These are phyloP conservation scores for Metalampra italica DNA, from an alignment of 2,888 invertebrate species.

Conservation along the genomic window DNA sequence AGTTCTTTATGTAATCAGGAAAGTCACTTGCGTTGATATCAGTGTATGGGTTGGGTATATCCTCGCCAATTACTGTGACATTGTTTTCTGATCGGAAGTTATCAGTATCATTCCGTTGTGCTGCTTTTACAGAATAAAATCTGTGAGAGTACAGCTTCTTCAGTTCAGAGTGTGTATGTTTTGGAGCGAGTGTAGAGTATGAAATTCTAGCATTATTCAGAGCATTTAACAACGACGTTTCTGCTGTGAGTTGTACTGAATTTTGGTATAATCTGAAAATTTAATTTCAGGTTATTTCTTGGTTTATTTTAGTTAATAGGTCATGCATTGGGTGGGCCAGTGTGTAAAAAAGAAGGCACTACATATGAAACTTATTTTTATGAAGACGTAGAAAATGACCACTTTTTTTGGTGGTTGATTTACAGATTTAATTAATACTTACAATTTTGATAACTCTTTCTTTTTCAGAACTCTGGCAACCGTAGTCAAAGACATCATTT, in stretches of 20 bases:
- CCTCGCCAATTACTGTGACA: constrained; percentile 84
- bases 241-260: constrained; percentile 22
- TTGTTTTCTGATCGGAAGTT: constrained; percentile 82
- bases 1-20: constrained; percentile 84
- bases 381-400: too few species aligned
- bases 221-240: constrained; percentile 21
- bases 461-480: constrained; percentile 32
- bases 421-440: constrained; percentile 26
- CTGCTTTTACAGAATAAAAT: constrained; percentile 48
- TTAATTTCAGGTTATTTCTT: background rate
- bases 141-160: constrained; percentile 16
- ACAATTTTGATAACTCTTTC: constrained; percentile 45
- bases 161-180: constrained; percentile 18
- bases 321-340: too few species aligned
- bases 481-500: constrained; percentile 39
- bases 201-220: constrained; percentile 22
- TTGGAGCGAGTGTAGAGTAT: constrained; percentile 25
- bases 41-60: constrained; percentile 86
- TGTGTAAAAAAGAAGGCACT: constrained; percentile 7
- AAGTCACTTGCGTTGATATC: constrained; percentile 86
- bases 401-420: too few species aligned
- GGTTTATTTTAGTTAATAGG: background rate
- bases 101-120: constrained; percentile 72
- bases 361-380: too few species aligned
- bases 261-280: constrained; percentile 42